Evolutionary conservation across 2,113 vertebrate genomes (phyloP).

Genomic region (Megatriorchis doriae): DNA sequence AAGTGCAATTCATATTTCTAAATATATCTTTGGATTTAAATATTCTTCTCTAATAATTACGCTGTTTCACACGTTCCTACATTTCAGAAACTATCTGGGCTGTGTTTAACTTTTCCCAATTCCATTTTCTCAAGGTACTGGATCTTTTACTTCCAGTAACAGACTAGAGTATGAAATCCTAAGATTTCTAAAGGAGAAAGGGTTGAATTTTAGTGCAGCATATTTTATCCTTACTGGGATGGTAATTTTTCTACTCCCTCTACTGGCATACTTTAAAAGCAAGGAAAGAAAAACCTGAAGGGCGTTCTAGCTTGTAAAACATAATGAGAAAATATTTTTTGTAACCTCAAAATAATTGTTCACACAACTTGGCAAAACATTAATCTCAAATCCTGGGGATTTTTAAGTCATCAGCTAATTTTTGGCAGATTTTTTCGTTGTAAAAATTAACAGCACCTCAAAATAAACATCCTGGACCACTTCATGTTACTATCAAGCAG

Average conservation of each 20-base stretch:
- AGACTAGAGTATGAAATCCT: background rate
- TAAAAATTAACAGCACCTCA: background rate
- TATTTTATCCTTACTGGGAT: background rate
- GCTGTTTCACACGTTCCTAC: background rate
- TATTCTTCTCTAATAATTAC: background rate
- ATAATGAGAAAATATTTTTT: background rate
- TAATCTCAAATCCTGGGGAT: background rate
- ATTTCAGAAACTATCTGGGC: background rate
- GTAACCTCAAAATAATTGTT: background rate
- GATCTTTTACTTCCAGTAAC: background rate
- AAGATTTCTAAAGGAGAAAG: background rate
- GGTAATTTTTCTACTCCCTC: conserved; percentile 31
- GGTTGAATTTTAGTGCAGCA: background rate
- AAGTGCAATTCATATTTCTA: background rate
- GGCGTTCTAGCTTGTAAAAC: background rate
- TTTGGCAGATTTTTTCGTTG: background rate
- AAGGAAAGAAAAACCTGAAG: background rate
- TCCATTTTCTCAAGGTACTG: background rate
- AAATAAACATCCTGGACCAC: background rate
- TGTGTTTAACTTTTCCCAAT: background rate
- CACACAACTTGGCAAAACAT: background rate
- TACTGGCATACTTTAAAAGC: conserved; percentile 5
- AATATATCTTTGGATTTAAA: background rate
- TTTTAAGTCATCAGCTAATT: background rate
- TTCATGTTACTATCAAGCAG: background rate